Evolutionary conservation across 2,113 vertebrate genomes (phyloP).

Genomic region (Lates calcarifer): DNA sequence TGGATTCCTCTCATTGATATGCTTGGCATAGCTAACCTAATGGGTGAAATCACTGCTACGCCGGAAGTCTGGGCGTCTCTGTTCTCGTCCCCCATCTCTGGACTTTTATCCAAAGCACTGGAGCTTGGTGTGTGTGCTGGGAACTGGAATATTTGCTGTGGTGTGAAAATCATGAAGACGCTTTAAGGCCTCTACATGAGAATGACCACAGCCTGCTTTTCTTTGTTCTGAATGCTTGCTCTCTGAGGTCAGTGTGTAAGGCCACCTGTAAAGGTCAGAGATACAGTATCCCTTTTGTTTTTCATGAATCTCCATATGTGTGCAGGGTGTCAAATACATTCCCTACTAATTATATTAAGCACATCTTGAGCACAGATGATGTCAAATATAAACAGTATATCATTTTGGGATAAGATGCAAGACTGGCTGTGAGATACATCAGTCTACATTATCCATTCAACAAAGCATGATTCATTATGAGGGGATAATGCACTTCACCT

Average conservation of each 20-base stretch:
- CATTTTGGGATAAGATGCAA: conserved; percentile 20
- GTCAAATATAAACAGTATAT: conserved; percentile 40
- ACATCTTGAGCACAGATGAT: conserved; percentile 66
- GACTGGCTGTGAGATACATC: conserved; percentile 20
- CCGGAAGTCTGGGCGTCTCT: conserved; percentile 38
- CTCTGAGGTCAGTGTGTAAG: conserved; percentile 37
- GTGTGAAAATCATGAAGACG: background rate
- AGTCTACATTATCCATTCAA: background rate
- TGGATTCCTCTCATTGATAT: conserved; percentile 56
- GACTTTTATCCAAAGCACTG: conserved; percentile 30
- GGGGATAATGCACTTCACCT: conserved; percentile 9
- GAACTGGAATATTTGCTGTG: conserved; percentile 1
- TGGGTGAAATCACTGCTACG: conserved; percentile 57
- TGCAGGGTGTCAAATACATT: conserved; percentile 36
- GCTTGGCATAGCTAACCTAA: conserved; percentile 40
- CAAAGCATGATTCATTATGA: conserved; percentile 17
- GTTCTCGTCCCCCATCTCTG: conserved; percentile 32
- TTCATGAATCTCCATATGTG: conserved; percentile 14
- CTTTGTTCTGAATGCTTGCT: conserved; percentile 24
- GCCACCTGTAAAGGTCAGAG: conserved; percentile 5
- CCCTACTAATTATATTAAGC: conserved; percentile 38
- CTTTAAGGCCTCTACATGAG: conserved; percentile 6
- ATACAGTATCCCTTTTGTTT: conserved; percentile 29
- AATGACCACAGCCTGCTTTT: conserved; percentile 2
- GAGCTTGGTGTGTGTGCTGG: background rate